Evolutionary conservation across 2,113 vertebrate species (phyloP), one percentile per base, ranked within the genome.

Genomic region (Indicator indicator): DNA sequence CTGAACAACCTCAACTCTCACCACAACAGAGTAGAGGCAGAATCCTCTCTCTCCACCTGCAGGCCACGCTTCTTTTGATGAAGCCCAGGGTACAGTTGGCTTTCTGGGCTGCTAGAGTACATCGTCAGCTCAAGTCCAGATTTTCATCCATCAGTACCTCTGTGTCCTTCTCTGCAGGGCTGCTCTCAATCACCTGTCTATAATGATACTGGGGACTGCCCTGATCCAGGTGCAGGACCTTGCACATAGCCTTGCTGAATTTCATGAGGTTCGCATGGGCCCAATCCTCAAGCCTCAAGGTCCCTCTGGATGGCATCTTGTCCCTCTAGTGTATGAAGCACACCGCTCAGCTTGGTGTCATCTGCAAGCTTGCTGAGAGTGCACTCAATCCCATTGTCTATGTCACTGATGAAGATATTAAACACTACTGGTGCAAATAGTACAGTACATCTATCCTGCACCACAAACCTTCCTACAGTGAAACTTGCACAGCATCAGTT

Each of bases 1-100:
- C 13, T 75, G 27, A 70, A 58, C 11, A 48, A 19, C 12, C 24
- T n/a, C 26, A 28, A 14, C 10, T 81, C 24, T 46, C 71, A 15
- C 0, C 0, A 70, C 48, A 50, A 24, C 0, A 0, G 56, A 30
- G 24, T 0, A 83, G 20, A 6, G 23, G 46, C 1, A 48, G 23
- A 63, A 63, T 32, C 40, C 0, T 11, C 20, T 67, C 23, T 36
- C 54, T 60, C 0, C 4, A 12, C 44, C 54, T 73, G 33, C 50
- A 74, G 52, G 13, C 7, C 54, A n/a, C 0, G 0, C 24, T 64
- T 3, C n/a, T 74, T 9, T 12, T 2, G 27, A 12, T 54, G 44
- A 23, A 75, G 40, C 28, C 55, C 56, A 83, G 28, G 36, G 23
- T 4, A 18, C 0, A 0, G 2, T 1, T 60, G 20, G 71, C 23